Evolutionary conservation across 2,113 vertebrate species (phyloP).

Genomic region (Sorex araneus): DNA sequence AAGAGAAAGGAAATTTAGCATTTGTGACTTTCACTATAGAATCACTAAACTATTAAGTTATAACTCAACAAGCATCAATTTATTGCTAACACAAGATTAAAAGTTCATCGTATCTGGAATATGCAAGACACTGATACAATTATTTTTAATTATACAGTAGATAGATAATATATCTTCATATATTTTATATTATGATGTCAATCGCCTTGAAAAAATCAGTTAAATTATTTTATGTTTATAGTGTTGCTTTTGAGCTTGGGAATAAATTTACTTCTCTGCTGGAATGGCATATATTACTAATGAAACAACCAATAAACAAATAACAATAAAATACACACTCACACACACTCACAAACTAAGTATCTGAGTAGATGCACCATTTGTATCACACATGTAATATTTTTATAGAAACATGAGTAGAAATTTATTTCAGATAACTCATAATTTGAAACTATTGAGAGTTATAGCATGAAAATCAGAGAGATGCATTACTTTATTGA

Average conservation of each 20-base stretch:
- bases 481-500: neutral
- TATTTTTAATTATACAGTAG: slow-evolving; percentile 43
- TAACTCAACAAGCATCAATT: neutral
- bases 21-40: slow-evolving; percentile 8
- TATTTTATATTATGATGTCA: slow-evolving; percentile 16
- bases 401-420: slow-evolving; percentile 12
- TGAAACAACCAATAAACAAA: neutral
- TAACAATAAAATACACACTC: neutral
- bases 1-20: slow-evolving; percentile 69
- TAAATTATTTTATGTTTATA: slow-evolving; percentile 43
- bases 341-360: neutral
- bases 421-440: neutral
- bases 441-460: neutral
- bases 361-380: neutral
- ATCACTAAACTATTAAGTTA: slow-evolving; percentile 20
- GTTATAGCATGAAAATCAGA: neutral
- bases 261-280: neutral
- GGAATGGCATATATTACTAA: neutral
- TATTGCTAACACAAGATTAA: neutral
- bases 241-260: neutral
- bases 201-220: slow-evolving; percentile 18
- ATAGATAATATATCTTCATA: slow-evolving; percentile 1
- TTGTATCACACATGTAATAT: neutral
- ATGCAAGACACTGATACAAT: neutral
- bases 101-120: neutral